Percentiles rank a stretch among this genome's conserved stretches.
phyloP scores from a whole-genome alignment of 2,888 invertebrate species.

The Leptopilina syphax region DNA sequence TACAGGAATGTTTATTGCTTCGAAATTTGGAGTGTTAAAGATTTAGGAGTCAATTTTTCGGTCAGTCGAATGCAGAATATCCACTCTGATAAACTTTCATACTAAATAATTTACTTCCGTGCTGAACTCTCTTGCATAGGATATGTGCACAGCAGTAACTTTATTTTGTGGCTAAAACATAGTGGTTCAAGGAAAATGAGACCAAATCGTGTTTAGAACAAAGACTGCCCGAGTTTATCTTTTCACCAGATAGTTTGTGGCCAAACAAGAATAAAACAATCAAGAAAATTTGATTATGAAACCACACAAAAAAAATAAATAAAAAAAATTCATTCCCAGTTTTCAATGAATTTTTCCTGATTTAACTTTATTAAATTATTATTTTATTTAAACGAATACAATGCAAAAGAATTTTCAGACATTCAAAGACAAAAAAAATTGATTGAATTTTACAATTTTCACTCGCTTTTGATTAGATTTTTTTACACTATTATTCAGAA shows the following conservation, averaged over 20 bases:
- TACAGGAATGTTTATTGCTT: no score
- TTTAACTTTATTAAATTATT: no score
- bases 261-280: conserved; percentile 13
- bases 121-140: background rate
- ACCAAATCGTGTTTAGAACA: conserved; percentile 2
- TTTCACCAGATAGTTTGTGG: background rate
- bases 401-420: no score
- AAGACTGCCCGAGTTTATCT: conserved; percentile 24
- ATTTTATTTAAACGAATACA: no score
- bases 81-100: conserved; percentile 2
- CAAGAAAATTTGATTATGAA: background rate
- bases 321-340: background rate
- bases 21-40: background rate
- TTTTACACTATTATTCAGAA: no score
- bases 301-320: no score
- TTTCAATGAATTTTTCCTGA: no score
- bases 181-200: background rate
- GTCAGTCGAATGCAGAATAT: background rate
- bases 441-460: no score
- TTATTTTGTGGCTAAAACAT: conserved; percentile 1
- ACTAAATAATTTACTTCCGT: background rate
- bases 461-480: no score
- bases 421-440: no score
- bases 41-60: background rate
- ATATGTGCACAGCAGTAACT: background rate